These are phyloP conservation scores for Melipona quadrifasciata DNA, from an alignment of 1,140 invertebrate genomes.

Conservation along the genomic window DNA sequence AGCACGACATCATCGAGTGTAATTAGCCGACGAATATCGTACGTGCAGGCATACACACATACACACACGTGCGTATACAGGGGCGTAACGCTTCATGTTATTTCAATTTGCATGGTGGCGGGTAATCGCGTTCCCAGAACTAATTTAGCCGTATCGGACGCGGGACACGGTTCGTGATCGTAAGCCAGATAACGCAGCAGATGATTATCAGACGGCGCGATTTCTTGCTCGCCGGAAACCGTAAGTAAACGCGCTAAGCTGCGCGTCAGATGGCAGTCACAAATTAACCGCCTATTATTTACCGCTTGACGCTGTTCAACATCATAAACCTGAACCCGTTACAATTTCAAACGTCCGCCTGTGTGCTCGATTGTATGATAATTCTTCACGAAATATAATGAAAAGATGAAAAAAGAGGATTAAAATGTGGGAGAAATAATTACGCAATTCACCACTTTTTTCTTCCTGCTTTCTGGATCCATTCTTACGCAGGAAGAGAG, in stretches of 20 bases:
- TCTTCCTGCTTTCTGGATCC: not conserved
- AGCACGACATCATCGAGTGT: not conserved
- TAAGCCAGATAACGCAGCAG: conserved; percentile 39
- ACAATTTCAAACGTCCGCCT: not conserved
- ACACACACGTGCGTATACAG: no score
- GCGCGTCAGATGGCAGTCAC: conserved; percentile 40
- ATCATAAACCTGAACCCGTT: conserved; percentile 23
- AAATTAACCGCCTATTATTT: conserved; percentile 59
- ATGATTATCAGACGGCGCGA: conserved; percentile 51
- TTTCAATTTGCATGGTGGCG: conserved; percentile 44
- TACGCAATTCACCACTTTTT: not conserved
- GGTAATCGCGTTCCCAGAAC: conserved; percentile 45
- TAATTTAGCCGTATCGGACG: conserved; percentile 43
- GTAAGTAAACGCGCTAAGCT: conserved; percentile 36
- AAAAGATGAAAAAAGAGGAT: not conserved
- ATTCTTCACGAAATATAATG: conserved; percentile 43
- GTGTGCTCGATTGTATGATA: conserved; percentile 50
- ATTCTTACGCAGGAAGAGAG: not conserved
- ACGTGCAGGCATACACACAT: not conserved
- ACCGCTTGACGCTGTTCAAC: conserved; percentile 53
- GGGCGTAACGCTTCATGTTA: not conserved
- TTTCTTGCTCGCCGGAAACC: conserved; percentile 49
- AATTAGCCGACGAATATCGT: not conserved
- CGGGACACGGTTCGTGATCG: conserved; percentile 30
- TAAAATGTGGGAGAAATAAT: not conserved